These are phyloP conservation scores for Nansenia antarctica DNA, from an alignment of 2,113 vertebrate genomes.

Conservation along the genomic window DNA sequence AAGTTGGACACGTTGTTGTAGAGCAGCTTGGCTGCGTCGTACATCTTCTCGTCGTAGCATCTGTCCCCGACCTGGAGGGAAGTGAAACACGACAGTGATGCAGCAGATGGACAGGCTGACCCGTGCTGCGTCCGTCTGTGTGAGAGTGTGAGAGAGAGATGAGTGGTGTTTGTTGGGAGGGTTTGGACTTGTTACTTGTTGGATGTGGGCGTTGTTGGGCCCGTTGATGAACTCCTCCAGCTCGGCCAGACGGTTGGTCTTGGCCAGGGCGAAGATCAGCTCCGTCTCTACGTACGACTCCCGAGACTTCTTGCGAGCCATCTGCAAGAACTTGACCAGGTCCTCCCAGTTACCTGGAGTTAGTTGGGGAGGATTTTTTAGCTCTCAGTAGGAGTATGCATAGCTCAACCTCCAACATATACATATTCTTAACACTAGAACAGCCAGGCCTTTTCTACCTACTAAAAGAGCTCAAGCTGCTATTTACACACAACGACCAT, in stretches of 20 bases:
- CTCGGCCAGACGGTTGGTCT: conserved; percentile 97
- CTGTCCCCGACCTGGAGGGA: conserved; percentile 90
- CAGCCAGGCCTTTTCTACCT: too few species aligned
- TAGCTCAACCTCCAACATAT: too few species aligned
- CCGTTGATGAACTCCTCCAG: conserved; percentile 98
- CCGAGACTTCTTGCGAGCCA: conserved; percentile 97
- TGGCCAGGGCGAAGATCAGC: conserved; percentile 95
- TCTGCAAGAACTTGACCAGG: conserved; percentile 96
- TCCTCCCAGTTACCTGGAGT: conserved; percentile 96
- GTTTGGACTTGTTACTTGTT: conserved; percentile 82
- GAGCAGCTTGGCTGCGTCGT: conserved; percentile 94
- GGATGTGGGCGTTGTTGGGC: conserved; percentile 98
- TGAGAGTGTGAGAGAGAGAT: neutral
- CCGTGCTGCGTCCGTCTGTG: neutral
- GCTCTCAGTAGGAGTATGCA: neutral
- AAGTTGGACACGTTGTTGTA: conserved; percentile 99
- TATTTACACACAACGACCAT: too few species aligned
- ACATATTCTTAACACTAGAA: too few species aligned
- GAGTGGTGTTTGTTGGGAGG: neutral
- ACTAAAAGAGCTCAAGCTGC: too few species aligned
- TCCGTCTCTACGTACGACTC: conserved; percentile 98
- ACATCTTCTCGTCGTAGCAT: conserved; percentile 99
- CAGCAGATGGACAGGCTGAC: neutral
- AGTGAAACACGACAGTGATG: neutral
- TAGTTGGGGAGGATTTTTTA: neutral